Evolutionary conservation across 2,797 vertebrate genomes (phyloP).

Genomic region (Artibeus jamaicensis): DNA sequence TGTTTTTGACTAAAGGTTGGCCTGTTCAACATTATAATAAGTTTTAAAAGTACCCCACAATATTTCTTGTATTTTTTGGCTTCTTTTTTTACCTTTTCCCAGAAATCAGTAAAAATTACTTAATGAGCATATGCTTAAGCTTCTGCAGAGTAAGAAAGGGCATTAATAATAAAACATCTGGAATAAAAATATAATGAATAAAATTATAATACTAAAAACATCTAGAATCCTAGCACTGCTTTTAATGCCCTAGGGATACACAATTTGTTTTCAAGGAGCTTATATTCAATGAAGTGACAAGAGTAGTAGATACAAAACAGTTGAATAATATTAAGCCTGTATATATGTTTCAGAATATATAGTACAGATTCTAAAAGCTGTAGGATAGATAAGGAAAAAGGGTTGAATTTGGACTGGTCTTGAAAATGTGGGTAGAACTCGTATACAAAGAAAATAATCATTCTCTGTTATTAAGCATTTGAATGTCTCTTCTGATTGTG

Average conservation of each 20-base stretch:
- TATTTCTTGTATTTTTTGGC: background rate
- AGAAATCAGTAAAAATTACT: constrained; percentile 8
- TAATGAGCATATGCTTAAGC: background rate
- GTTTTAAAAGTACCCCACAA: background rate
- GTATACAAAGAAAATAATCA: background rate
- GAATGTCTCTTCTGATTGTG: background rate
- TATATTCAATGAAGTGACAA: background rate
- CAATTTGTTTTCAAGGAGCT: background rate
- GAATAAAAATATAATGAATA: background rate
- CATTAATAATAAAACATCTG: background rate
- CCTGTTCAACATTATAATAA: background rate
- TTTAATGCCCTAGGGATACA: background rate
- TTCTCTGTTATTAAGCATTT: constrained; percentile 3
- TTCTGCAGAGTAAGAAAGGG: constrained; percentile 16
- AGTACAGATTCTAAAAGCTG: background rate
- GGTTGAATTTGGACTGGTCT: background rate
- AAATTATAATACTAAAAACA: background rate
- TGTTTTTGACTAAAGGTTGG: constrained; percentile 15
- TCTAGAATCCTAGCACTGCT: background rate
- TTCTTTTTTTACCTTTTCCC: background rate
- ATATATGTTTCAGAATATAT: background rate
- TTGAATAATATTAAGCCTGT: background rate
- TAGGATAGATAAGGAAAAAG: background rate
- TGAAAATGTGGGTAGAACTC: background rate
- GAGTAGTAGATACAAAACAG: background rate